phyloP scores from a whole-genome alignment of 2,113 vertebrate genomes.

The Nicator chloris region DNA sequence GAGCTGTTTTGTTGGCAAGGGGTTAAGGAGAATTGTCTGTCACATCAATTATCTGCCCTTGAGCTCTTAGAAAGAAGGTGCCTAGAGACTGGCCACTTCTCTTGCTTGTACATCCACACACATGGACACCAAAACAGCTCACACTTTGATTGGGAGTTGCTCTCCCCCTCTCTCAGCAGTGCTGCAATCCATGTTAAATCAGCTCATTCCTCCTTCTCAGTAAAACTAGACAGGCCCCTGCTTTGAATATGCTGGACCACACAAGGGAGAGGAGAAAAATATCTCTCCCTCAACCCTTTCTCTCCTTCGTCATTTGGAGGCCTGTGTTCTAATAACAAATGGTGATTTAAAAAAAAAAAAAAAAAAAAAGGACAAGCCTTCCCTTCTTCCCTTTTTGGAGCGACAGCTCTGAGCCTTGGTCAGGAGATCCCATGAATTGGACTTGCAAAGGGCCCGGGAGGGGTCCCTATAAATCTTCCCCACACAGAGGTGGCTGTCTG shows the following conservation, averaged over 20 bases:
- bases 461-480: slow-evolving; percentile 28
- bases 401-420: slow-evolving; percentile 33
- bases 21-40: slow-evolving; percentile 52
- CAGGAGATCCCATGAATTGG: neutral
- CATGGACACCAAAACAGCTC: slow-evolving; percentile 39
- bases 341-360: neutral
- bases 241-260: slow-evolving; percentile 43
- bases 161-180: slow-evolving; percentile 23
- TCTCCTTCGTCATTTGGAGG: slow-evolving; percentile 17
- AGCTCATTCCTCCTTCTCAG: slow-evolving; percentile 57
- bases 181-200: slow-evolving; percentile 57
- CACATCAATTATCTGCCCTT: slow-evolving; percentile 65
- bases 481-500: slow-evolving; percentile 30
- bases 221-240: slow-evolving; percentile 45
- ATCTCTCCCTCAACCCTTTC: slow-evolving; percentile 34
- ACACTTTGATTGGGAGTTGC: slow-evolving; percentile 33
- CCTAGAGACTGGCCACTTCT: slow-evolving; percentile 18
- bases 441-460: neutral
- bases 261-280: slow-evolving; percentile 48
- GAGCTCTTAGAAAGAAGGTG: slow-evolving; percentile 50
- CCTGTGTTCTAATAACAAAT: slow-evolving; percentile 49
- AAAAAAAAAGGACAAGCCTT: neutral
- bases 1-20: slow-evolving; percentile 42
- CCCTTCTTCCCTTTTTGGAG: slow-evolving; percentile 17
- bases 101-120: slow-evolving; percentile 28